A percentile compares a stretch with the other conserved stretches of the same genome.
Evolutionary conservation across 2,888 invertebrate genomes (phyloP).

Genomic region (Andricus curvator): DNA sequence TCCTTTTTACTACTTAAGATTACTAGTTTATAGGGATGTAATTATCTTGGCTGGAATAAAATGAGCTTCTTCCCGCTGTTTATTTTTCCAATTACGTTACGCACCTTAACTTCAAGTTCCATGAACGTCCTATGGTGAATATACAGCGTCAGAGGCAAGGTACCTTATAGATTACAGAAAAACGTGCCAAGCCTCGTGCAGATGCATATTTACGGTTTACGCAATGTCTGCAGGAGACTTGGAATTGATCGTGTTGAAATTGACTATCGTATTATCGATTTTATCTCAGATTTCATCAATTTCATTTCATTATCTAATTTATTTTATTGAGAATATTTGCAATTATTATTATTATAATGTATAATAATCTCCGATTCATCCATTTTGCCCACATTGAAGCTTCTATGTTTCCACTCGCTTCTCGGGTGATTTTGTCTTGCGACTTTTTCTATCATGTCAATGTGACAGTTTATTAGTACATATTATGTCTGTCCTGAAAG

Average conservation of each 20-base stretch:
- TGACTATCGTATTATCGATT: conserved; percentile 24
- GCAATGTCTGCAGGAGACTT: conserved; percentile 51
- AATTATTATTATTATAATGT: not conserved
- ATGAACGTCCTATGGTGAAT: not conserved
- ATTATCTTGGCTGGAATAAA: not conserved
- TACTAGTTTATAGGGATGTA: not conserved
- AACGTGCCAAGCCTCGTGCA: conserved; percentile 42
- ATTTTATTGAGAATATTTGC: conserved; percentile 6
- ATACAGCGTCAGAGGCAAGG: not conserved
- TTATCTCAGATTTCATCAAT: not conserved
- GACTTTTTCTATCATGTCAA: too few relatives aligned
- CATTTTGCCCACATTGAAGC: too few relatives aligned
- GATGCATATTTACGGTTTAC: conserved; percentile 45
- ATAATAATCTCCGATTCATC: too few relatives aligned
- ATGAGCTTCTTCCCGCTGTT: not conserved
- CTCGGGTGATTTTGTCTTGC: too few relatives aligned
- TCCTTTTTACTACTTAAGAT: not conserved
- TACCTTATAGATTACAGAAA: not conserved
- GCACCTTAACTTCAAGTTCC: not conserved
- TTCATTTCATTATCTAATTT: conserved; percentile 1
- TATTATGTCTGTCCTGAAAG: too few relatives aligned
- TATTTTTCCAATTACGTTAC: conserved; percentile 5
- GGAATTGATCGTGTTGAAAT: conserved; percentile 46
- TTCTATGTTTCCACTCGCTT: too few relatives aligned
- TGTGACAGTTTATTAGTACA: too few relatives aligned